phyloP scores from a whole-genome alignment of 2,113 vertebrate species.

The Nannospalax galili region DNA sequence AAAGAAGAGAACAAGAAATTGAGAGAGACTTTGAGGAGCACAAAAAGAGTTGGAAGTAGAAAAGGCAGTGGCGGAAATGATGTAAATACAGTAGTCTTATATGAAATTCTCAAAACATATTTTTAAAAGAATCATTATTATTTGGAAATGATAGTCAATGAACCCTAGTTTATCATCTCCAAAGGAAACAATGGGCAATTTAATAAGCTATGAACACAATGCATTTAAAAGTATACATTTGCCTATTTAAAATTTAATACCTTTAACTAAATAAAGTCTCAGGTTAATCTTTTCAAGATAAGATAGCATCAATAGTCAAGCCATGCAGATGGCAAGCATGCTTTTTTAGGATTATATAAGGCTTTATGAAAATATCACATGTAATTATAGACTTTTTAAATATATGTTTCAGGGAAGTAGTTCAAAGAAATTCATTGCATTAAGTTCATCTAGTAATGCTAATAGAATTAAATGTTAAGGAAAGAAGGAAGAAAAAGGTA shows the following conservation, averaged over 20 bases:
- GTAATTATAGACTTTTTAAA: constrained; percentile 41
- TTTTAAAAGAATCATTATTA: constrained; percentile 19
- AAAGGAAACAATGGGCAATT: constrained; percentile 2
- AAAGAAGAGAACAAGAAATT: too few relatives aligned
- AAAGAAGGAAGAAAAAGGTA: too few relatives aligned
- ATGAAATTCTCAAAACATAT: not conserved
- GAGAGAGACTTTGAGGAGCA: too few relatives aligned
- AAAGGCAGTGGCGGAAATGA: too few relatives aligned
- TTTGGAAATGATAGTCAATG: constrained; percentile 13
- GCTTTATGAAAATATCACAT: constrained; percentile 30
- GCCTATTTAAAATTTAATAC: not conserved
- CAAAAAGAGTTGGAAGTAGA: too few relatives aligned
- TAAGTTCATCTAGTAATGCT: not conserved
- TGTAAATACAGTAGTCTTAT: too few relatives aligned
- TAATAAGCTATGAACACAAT: not conserved
- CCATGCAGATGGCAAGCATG: not conserved
- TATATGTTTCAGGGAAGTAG: constrained; percentile 21
- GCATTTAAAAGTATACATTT: constrained; percentile 30
- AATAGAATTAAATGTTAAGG: constrained; percentile 24
- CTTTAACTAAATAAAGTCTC: constrained; percentile 15
- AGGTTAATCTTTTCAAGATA: constrained; percentile 38
- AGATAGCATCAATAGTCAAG: constrained; percentile 44
- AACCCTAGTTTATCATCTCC: constrained; percentile 21
- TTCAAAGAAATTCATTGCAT: constrained; percentile 19
- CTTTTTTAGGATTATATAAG: constrained; percentile 31